Percentiles rank a stretch among this genome's conserved stretches.
phyloP scores from a whole-genome alignment of 2,888 invertebrate genomes.

The Abrostola triplasia region DNA sequence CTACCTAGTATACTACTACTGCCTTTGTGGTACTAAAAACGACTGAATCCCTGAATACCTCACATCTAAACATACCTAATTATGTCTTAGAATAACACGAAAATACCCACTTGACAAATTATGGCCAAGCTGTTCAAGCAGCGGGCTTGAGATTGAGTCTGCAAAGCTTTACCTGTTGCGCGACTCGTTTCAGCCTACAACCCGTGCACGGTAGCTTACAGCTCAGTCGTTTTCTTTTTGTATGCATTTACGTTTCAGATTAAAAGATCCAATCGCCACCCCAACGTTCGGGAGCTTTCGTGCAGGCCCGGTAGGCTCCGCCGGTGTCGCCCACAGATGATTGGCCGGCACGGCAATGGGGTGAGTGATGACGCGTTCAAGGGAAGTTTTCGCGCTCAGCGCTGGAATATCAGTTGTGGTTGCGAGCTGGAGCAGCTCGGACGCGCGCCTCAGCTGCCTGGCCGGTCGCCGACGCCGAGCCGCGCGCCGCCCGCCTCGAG shows the following conservation, averaged over 20 bases:
- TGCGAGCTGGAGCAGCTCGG: conserved; percentile 79
- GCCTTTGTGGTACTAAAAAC: too few species aligned
- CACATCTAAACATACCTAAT: background rate
- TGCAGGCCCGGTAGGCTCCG: conserved; percentile 73
- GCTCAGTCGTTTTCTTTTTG: conserved; percentile 81
- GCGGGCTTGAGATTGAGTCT: conserved; percentile 30
- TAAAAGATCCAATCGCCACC: conserved; percentile 87
- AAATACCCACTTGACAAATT: conserved; percentile 28
- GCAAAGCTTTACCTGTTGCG: conserved; percentile 82
- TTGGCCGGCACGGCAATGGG: conserved; percentile 78
- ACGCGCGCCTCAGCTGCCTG: conserved; percentile 73
- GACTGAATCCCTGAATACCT: too few species aligned
- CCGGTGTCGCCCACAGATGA: conserved; percentile 61
- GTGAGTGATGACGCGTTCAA: conserved; percentile 84
- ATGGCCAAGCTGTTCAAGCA: conserved; percentile 22
- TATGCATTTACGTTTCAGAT: conserved; percentile 88
- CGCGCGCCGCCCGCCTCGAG: conserved; percentile 73
- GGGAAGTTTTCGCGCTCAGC: conserved; percentile 86
- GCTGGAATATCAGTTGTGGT: conserved; percentile 84
- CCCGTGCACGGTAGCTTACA: conserved; percentile 76
- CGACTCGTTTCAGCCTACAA: conserved; percentile 66
- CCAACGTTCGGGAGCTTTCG: conserved; percentile 76
- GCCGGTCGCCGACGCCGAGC: conserved; percentile 62
- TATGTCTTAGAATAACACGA: background rate
- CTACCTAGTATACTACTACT: too few species aligned